A percentile compares a stretch with the other conserved stretches of the same genome.
Conservation (phyloP, 2,888 invertebrate genomes). For the Saturnia pavonia region DNA sequence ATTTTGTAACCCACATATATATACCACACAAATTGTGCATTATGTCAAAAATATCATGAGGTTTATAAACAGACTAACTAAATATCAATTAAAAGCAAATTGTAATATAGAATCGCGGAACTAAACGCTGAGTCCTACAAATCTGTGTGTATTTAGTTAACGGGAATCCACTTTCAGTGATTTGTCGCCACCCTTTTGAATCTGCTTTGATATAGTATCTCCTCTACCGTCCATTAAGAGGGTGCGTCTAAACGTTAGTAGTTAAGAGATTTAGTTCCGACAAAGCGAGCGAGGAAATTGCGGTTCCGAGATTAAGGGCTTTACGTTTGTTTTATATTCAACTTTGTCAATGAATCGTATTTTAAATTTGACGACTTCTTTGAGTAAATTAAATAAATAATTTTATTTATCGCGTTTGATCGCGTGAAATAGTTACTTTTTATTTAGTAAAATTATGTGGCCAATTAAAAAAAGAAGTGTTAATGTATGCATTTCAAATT, state of each 20-base stretch:
- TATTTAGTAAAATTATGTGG: neutral
- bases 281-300: slow-evolving; percentile 27
- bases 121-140: neutral
- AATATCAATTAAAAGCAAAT: neutral
- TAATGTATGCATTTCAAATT: no score
- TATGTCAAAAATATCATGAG: no score
- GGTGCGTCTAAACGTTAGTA: slow-evolving; percentile 29
- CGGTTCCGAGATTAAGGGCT: slow-evolving; percentile 20
- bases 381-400: neutral
- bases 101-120: neutral
- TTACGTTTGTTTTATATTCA: slow-evolving; percentile 12
- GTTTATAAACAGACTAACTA: neutral
- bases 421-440: neutral
- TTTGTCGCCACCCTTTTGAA: slow-evolving; percentile 32
- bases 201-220: slow-evolving; percentile 51
- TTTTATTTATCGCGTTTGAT: neutral
- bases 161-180: slow-evolving; percentile 8
- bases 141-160: slow-evolving; percentile 9
- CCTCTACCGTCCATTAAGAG: slow-evolving; percentile 36
- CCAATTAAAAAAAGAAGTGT: neutral
- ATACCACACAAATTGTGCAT: no score
- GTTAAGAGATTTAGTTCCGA: slow-evolving; percentile 31
- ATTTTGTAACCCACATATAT: no score
- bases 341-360: neutral
- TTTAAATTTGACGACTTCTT: neutral